Base-by-base conservation (phyloP, 2,888 invertebrate genomes). In the Brachyptera putata region DNA sequence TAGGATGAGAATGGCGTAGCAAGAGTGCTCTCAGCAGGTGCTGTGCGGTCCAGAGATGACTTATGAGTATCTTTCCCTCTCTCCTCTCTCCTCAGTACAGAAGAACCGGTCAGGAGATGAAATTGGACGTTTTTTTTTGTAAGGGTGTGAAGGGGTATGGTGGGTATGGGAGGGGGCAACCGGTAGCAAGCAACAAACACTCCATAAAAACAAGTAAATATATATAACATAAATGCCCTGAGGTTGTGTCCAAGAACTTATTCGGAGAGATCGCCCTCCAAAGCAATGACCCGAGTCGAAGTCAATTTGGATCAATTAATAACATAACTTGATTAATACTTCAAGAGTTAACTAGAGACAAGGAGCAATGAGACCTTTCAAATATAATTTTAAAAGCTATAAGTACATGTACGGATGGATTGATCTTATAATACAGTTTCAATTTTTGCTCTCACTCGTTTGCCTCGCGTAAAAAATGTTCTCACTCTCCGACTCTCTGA, bases 21-120 rank as follows among this genome's bases (percentile, higher is more conserved):
- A 34, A 16, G 53, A n/a, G 14, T 18, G 53, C 16, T 30, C 36
- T 7, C 34, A 34, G 53, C 50, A 30, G 36, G 36, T 46, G 34
- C 53, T 50, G 26, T 22, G 48, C 24, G 30, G 49, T 50, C 49
- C 53, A 46, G 53, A 53, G 53, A 34, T 50, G 53, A 53, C 16
- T 50, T 50, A 50, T 34, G 50, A 50, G 26, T 14, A 16, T 14
- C 50, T 34, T 34, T 34, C 30, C 16, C 11, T n/a, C 46, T 3
- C 22, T 21, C 13, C 22, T 46, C 46, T 21, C n/a, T 41, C 41
- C 18, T n/a, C 18, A 41, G 41, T 21, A 41, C 3, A 11, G 41
- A 13, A 22, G 24, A 24, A 46, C 46, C 46, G 46, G 46, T 46
- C 46, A 21, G 21, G 24, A 46, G 41, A 41, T 41, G 16, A 41